These are phyloP conservation scores for Amazona vittata DNA, from an alignment of 2,113 vertebrate species.

Conservation along the genomic window DNA sequence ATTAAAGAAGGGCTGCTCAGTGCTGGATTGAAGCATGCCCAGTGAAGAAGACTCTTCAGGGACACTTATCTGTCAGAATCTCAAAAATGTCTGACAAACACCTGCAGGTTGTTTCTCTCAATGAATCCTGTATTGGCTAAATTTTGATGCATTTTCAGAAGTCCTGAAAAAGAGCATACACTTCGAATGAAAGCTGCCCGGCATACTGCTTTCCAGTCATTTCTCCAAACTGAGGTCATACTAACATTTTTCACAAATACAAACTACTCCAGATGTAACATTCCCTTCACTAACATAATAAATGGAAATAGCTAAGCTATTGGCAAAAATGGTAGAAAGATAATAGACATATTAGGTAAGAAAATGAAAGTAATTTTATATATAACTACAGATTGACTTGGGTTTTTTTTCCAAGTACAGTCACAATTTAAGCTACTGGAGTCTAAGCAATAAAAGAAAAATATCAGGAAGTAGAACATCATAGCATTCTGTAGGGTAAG, in stretches of 20 bases:
- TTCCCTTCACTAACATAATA: background rate
- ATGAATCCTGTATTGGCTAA: background rate
- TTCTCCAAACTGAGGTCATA: background rate
- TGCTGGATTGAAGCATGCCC: background rate
- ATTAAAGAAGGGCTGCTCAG: background rate
- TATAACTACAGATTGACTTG: background rate
- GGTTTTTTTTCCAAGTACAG: background rate
- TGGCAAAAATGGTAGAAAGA: background rate
- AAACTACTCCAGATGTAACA: background rate
- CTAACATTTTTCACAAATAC: background rate
- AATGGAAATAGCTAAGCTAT: background rate
- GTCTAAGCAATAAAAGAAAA: background rate
- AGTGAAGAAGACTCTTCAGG: background rate
- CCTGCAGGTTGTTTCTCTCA: background rate
- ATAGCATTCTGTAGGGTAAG: background rate
- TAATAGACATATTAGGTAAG: background rate
- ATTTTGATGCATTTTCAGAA: background rate
- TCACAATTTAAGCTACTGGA: background rate
- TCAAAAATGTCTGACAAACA: background rate
- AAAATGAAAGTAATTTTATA: background rate
- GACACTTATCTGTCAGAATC: background rate
- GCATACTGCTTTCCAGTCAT: background rate
- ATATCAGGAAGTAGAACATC: background rate
- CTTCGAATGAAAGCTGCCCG: background rate
- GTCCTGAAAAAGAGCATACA: background rate